Conservation (phyloP, 1,140 invertebrate species). For the Drosophila micromelanica region DNA sequence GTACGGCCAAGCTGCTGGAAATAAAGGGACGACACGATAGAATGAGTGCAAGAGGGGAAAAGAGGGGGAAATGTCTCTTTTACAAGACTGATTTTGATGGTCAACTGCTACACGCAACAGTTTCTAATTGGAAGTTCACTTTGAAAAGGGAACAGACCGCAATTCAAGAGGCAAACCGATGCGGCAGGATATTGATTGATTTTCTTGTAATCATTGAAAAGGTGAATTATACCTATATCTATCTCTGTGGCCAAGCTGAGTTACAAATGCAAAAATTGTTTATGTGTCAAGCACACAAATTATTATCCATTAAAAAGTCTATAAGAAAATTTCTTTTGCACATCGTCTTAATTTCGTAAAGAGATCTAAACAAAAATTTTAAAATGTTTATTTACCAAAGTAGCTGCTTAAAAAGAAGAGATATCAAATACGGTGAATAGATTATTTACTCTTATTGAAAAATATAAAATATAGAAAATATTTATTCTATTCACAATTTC, state of each 20-base stretch:
- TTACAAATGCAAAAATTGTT: neutral
- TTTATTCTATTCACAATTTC: no score
- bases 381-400: no score
- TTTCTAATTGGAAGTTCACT: slow-evolving; percentile 73
- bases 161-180: slow-evolving; percentile 5
- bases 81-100: slow-evolving; percentile 68
- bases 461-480: no score
- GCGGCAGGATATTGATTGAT: slow-evolving; percentile 26
- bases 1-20: slow-evolving; percentile 10
- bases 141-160: slow-evolving; percentile 24
- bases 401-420: no score
- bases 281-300: no score
- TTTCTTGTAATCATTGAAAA: slow-evolving; percentile 21
- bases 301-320: no score
- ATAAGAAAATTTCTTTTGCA: no score
- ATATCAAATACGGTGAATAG: no score
- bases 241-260: neutral
- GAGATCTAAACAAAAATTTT: no score
- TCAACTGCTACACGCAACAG: slow-evolving; percentile 71
- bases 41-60: neutral
- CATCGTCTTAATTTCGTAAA: no score
- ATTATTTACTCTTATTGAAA: no score
- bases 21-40: neutral
- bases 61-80: slow-evolving; percentile 41
- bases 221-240: slow-evolving; percentile 31